Conservation (phyloP, 2,797 vertebrate species). For the Urocyon cinereoargenteus region DNA sequence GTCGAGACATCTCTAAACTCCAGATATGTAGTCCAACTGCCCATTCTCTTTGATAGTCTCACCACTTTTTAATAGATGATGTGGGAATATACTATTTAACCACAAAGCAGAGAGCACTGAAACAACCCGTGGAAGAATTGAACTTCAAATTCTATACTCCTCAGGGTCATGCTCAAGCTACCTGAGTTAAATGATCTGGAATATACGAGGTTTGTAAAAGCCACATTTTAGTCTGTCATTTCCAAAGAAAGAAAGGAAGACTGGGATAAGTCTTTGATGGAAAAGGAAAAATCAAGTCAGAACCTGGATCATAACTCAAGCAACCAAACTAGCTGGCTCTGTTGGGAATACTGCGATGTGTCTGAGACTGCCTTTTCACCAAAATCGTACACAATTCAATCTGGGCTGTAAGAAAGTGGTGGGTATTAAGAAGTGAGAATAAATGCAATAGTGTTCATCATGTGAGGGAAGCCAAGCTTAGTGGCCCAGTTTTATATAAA, state of each 20-base stretch:
- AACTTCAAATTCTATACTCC: not conserved
- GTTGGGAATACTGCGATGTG: not conserved
- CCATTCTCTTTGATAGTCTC: not conserved
- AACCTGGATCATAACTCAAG: not conserved
- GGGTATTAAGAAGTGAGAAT: not conserved
- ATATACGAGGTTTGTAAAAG: not conserved
- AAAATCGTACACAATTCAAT: not conserved
- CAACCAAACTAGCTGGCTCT: not conserved
- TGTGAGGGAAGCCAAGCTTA: not conserved
- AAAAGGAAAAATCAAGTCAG: slow-evolving; percentile 21
- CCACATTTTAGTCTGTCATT: not conserved
- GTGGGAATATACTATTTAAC: not conserved
- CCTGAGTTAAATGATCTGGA: not conserved
- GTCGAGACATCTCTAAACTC: not conserved
- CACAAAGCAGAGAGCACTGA: not conserved
- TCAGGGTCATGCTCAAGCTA: not conserved
- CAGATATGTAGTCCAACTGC: rapidly evolving
- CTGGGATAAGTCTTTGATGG: not conserved
- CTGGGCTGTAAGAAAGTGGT: rapidly evolving
- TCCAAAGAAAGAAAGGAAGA: not conserved
- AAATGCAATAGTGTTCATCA: not conserved
- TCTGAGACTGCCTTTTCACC: not conserved
- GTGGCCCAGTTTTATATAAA: not conserved
- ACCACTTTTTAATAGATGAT: not conserved
- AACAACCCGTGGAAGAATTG: not conserved